These are phyloP conservation scores for Graphium colonna DNA, from an alignment of 2,888 invertebrate genomes.

Conservation along the genomic window DNA sequence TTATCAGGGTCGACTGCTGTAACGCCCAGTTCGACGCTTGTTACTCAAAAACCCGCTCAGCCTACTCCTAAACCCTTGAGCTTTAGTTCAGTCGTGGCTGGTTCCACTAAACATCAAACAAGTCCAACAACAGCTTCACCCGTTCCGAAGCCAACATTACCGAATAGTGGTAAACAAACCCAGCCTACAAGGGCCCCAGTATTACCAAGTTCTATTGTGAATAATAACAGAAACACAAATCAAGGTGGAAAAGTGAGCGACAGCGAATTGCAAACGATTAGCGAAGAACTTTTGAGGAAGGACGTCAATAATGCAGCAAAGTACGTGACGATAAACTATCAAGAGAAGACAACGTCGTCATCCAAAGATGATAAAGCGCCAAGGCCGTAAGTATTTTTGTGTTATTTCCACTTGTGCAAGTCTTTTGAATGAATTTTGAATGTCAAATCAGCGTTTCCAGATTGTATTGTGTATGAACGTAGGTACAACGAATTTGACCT, in stretches of 20 bases:
- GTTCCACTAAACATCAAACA: conserved; percentile 43
- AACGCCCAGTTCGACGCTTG: conserved; percentile 24
- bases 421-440: too few relatives aligned
- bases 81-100: conserved; percentile 55
- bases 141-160: conserved; percentile 28
- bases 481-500: background rate
- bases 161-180: conserved; percentile 26
- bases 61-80: conserved; percentile 49
- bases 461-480: too few relatives aligned
- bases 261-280: conserved; percentile 82
- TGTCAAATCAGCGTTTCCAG: background rate
- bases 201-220: conserved; percentile 70
- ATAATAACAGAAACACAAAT: conserved; percentile 45
- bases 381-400: conserved; percentile 83
- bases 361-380: conserved; percentile 86
- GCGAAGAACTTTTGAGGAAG: conserved; percentile 85
- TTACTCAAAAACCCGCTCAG: conserved; percentile 31
- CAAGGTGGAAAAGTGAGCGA: conserved; percentile 64
- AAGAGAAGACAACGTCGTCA: conserved; percentile 86
- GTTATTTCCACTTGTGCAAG: too few relatives aligned
- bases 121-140: conserved; percentile 39
- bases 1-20: conserved; percentile 40
- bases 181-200: conserved; percentile 42
- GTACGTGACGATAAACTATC: conserved; percentile 85
- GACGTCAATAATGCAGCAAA: conserved; percentile 87